Conservation (phyloP, 2,888 invertebrate genomes). For the Caenorhabditis imperialis region DNA sequence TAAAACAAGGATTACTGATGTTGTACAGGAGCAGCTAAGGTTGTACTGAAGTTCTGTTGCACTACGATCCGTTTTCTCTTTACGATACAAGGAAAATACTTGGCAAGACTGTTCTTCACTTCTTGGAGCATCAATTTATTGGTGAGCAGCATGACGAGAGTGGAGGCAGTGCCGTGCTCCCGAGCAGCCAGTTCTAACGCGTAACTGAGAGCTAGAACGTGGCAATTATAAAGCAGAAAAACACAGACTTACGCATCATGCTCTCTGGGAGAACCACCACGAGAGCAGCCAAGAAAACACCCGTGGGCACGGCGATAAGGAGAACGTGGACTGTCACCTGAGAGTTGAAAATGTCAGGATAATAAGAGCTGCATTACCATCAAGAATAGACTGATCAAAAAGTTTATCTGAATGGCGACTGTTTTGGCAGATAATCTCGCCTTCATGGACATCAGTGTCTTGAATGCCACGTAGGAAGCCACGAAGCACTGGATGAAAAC, state of each 20-base stretch:
- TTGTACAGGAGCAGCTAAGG: no score
- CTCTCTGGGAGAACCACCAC: no score
- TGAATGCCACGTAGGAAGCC: background rate
- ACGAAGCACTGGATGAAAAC: background rate
- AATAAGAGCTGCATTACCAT: no score
- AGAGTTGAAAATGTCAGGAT: no score
- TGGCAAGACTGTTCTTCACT: no score
- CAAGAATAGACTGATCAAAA: background rate
- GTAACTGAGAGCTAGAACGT: slow-evolving; percentile 1
- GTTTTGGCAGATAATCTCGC: background rate
- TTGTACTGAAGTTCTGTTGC: no score
- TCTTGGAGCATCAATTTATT: background rate
- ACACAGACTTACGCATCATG: background rate
- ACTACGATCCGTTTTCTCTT: no score
- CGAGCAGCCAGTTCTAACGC: background rate
- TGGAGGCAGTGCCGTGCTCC: slow-evolving; percentile 10
- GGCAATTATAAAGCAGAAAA: background rate
- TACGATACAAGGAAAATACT: no score
- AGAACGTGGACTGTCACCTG: no score
- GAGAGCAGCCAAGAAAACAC: no score
- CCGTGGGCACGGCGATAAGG: no score
- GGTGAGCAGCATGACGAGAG: slow-evolving; percentile 4
- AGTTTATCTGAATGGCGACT: background rate
- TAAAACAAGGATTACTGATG: no score
- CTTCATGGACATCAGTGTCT: background rate